Evolutionary conservation across 2,113 vertebrate species (phyloP), one percentile per base, ranked within the genome.

Genomic region (Peromyscus californicus): DNA sequence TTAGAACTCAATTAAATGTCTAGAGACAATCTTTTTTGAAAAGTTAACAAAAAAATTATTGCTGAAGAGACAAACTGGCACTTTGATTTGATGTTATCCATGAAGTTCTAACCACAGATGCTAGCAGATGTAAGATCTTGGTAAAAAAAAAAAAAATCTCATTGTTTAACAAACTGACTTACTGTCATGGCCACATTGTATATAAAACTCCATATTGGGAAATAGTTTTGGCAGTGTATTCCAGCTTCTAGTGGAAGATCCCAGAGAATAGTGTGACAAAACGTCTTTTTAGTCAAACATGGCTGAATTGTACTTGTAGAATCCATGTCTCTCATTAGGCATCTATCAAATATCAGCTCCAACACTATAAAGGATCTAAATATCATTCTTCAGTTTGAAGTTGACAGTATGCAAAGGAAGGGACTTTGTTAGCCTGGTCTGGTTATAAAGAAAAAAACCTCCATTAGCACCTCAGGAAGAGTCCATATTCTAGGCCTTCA

Each of bases 1-100:
- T 96, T 94, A 36, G n/a, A 91, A 80, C 39, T 48, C 78, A 94
- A 94, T 95, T 97, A 93, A 61, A 90, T 95, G 26, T 84, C 59
- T 72, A 93, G 15, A 88, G 48, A n/a, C 31, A 84, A 42, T 48
- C 36, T 69, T 89, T 89, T 75, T 31, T 59, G 45, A 39, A 29
- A 69, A 85, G 19, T 42, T 29, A 85, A 48, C 48, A 70, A 84
- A 85, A 54, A 94, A 8, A 6, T 94, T 39, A 75, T 87, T 95
- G 21, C 9, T 72, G 8, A 94, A 54, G 69, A 96, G 92, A 86
- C n/a, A 74, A 0, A 33, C 5, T 21, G 17, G 15, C 39, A 7
- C 36, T 89, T 82, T 74, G 57, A 33, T 94, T 90, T 57, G 63
- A 70, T 79, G 9, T 31, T 87, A 1, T 69, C n/a, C 29, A 70